These are phyloP conservation scores for Oncorhynchus mykiss DNA, from an alignment of 2,113 vertebrate genomes.

Conservation along the genomic window DNA sequence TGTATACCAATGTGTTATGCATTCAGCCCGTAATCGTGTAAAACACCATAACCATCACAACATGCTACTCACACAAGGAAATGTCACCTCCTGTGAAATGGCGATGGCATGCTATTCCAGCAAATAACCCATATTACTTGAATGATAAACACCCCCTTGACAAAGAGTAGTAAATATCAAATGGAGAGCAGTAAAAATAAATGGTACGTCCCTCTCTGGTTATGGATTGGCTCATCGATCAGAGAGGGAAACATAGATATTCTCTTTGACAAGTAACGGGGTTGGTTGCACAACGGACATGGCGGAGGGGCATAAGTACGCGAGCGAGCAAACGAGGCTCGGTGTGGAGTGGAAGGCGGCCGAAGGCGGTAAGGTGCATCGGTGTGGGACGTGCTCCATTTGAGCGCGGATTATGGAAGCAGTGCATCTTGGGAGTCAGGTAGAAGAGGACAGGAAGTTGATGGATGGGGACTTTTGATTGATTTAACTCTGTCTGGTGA, in stretches of 20 bases:
- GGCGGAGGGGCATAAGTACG: not conserved
- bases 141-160: constrained; percentile 31
- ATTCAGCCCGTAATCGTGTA: constrained; percentile 11
- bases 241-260: constrained; percentile 21
- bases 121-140: constrained; percentile 10
- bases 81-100: not conserved
- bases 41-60: constrained; percentile 23
- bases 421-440: constrained; percentile 1
- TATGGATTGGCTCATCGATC: constrained; percentile 26
- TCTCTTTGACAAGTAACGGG: constrained; percentile 15
- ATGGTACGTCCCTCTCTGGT: constrained; percentile 30
- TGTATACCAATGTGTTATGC: not conserved
- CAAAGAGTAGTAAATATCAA: constrained; percentile 31
- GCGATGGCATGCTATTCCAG: not conserved
- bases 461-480: not conserved
- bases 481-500: not conserved
- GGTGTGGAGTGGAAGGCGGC: not conserved
- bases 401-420: constrained; percentile 17
- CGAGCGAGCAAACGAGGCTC: not conserved
- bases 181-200: constrained; percentile 41
- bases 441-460: not conserved
- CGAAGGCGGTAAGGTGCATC: not conserved
- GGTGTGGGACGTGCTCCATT: constrained; percentile 14
- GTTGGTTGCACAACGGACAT: constrained; percentile 6
- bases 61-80: constrained; percentile 15